phyloP scores from a whole-genome alignment of 2,888 invertebrate species.

The Busseola fusca region DNA sequence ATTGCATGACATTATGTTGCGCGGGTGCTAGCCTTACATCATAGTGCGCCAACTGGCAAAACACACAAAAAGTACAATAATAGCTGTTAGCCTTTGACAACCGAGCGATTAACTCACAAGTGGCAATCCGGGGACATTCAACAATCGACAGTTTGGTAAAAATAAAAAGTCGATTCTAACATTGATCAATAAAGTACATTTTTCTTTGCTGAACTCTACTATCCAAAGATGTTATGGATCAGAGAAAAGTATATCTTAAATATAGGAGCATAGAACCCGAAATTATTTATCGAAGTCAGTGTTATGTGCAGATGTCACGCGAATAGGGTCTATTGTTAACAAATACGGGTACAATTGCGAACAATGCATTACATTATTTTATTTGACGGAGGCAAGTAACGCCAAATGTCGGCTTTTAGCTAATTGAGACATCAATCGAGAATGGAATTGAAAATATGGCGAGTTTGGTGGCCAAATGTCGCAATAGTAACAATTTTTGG shows the following conservation, averaged over 20 bases:
- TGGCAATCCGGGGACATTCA: constrained; percentile 76
- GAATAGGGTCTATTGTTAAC: constrained; percentile 83
- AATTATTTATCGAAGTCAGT: constrained; percentile 30
- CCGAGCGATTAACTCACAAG: constrained; percentile 77
- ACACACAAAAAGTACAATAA: constrained; percentile 81
- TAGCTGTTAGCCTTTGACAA: constrained; percentile 73
- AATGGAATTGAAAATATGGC: constrained; percentile 70
- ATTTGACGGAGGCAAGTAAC: constrained; percentile 79
- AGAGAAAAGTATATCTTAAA: constrained; percentile 53
- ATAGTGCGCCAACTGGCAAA: constrained; percentile 76
- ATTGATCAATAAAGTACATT: neutral
- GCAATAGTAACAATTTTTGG: constrained; percentile 27
- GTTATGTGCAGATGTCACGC: constrained; percentile 77
- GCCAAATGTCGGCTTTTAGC: constrained; percentile 85
- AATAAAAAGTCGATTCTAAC: constrained; percentile 52
- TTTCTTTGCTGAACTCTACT: neutral
- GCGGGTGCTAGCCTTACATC: constrained; percentile 29
- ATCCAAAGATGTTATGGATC: neutral
- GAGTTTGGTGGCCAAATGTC: constrained; percentile 64
- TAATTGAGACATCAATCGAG: constrained; percentile 80
- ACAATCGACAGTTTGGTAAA: constrained; percentile 65
- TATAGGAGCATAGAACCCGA: constrained; percentile 16
- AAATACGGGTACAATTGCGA: constrained; percentile 85
- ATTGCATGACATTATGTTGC: constrained; percentile 57
- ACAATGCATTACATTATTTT: constrained; percentile 84